These are phyloP conservation scores for Apoda limacodes DNA, from an alignment of 2,888 invertebrate genomes.

Conservation along the genomic window DNA sequence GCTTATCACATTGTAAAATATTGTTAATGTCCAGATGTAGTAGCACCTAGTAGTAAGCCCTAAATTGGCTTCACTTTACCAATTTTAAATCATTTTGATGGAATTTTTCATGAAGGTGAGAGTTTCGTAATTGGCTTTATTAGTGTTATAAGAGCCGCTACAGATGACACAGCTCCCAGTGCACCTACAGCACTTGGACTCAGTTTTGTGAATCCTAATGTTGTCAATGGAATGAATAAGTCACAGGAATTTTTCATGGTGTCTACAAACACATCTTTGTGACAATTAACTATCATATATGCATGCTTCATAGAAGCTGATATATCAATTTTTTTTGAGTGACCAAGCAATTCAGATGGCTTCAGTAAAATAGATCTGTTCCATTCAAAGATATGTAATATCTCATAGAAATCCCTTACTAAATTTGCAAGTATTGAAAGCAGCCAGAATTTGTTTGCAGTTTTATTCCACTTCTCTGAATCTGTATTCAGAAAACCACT, in stretches of 20 bases:
- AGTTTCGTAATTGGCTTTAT: conserved; percentile 84
- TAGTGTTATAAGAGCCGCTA: conserved; percentile 81
- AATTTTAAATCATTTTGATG: no score
- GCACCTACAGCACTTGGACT: conserved; percentile 83
- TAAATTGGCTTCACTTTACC: no score
- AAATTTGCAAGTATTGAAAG: conserved; percentile 84
- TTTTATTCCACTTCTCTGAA: conserved; percentile 79
- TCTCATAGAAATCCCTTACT: conserved; percentile 87
- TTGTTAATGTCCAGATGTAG: no score
- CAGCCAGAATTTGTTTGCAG: conserved; percentile 87
- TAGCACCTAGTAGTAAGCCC: no score
- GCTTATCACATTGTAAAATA: no score
- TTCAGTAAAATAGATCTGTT: conserved; percentile 49
- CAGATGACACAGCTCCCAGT: conserved; percentile 83
- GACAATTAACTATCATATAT: conserved; percentile 40
- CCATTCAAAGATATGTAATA: conserved; percentile 71
- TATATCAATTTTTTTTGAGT: conserved; percentile 34
- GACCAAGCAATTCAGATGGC: conserved; percentile 43
- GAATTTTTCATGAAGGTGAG: conserved; percentile 66
- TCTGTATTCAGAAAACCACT: conserved; percentile 77
- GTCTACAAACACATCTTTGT: conserved; percentile 81
- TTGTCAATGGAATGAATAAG: conserved; percentile 86
- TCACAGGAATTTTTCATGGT: conserved; percentile 89
- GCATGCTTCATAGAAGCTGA: conserved; percentile 34
- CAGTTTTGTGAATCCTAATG: conserved; percentile 81